Percentiles rank a stretch among this genome's conserved stretches.
phyloP scores from a whole-genome alignment of 2,113 vertebrate species.

The Rallus limicola region DNA sequence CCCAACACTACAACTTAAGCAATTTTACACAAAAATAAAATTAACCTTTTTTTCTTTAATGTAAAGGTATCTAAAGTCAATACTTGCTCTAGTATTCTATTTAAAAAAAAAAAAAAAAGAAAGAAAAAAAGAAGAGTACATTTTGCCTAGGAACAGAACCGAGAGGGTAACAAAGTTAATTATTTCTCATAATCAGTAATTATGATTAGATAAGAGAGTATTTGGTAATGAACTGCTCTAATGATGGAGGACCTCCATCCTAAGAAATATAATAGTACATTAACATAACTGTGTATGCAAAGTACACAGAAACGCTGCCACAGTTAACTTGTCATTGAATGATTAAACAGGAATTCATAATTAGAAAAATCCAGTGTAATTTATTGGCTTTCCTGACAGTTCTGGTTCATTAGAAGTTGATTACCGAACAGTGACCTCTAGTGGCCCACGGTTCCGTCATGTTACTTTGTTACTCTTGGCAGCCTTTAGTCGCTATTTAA shows the following conservation, averaged over 20 bases:
- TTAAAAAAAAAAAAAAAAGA: background rate
- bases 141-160: conserved; percentile 67
- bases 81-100: background rate
- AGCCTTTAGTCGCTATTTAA: background rate
- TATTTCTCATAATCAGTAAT: conserved; percentile 92
- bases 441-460: conserved; percentile 73
- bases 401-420: conserved; percentile 91
- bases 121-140: background rate
- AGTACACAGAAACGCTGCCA: conserved; percentile 78
- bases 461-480: background rate
- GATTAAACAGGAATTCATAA: conserved; percentile 98
- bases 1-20: background rate
- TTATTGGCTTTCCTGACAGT: conserved; percentile 88
- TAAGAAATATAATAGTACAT: conserved; percentile 86
- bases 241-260: conserved; percentile 86
- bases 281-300: conserved; percentile 87
- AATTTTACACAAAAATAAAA: background rate
- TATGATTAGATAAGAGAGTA: conserved; percentile 89
- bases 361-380: conserved; percentile 89
- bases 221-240: conserved; percentile 84
- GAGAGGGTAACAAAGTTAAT: conserved; percentile 84
- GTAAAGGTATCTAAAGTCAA: background rate
- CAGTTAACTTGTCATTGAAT: conserved; percentile 89
- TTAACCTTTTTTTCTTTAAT: background rate
- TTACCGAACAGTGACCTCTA: conserved; percentile 94